Base-by-base conservation (phyloP, 1,140 invertebrate genomes). In the Drosophila obscura region DNA sequence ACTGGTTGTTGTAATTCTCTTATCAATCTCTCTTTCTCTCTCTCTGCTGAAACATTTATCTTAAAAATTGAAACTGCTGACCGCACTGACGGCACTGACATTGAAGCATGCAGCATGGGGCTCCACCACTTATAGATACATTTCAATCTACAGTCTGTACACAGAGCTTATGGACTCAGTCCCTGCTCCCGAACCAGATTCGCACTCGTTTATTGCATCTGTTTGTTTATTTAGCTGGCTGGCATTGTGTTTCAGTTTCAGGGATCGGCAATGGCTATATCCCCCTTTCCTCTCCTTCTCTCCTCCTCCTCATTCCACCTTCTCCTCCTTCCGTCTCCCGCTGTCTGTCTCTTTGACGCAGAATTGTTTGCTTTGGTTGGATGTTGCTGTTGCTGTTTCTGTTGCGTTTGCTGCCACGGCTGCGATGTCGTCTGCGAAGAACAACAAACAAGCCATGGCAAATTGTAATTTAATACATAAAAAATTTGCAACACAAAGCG, bases 391-490 rank as follows among this genome's bases (percentile, higher is more conserved):
- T 62, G 52, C 55, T 50, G 50, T 44, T 62, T 48, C 55, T 50
- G 45, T 73, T 64, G 28, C 28, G 7, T 51, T 61, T 66, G 61
- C 69, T 55, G 69, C 48, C 60, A 60, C 60, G 55, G 43, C 58
- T 44, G 46, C 35, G 11, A 39, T 13, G 35, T 39, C 9, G 35
- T 13, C 80, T 64, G 22, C 71, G 35, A 62, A 19, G 51, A 43
- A 58, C 61, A 45, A 60, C 66, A 73, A 66, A 77, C 77, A 81
- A 81, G 73, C 65, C 73, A 71, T 79, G 66, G 74, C 75, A 82
- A 82, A 85, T 87, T 75, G 82, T 85, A 87, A 85, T 82, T 88
- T 88, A 82, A 85, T 82, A 85, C 71, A 60, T 67, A 73, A 65
- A 79, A 74, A 87, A 85, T 82, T 77, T 78, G 74, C 81, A 85